Evolutionary conservation across 2,888 invertebrate species (phyloP), one percentile per base, ranked within the genome.

Genomic region (Dexiosoma caninum): DNA sequence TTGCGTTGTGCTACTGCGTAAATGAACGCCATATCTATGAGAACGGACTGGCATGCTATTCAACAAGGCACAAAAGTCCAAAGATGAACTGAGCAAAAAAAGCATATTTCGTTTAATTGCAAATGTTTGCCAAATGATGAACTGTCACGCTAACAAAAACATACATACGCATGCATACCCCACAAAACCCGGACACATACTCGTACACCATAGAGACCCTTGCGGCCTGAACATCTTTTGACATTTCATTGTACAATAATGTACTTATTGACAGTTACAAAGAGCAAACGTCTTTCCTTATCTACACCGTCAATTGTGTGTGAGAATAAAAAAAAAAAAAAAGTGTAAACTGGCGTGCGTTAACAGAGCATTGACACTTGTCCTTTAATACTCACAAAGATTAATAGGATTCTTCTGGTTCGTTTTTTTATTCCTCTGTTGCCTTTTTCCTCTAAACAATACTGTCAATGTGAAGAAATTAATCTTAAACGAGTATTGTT

Each of bases 311-410:
- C 35, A 64, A 74, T 32, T 67, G 42, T 21, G 16, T 32, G 19
- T 16, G 14, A 23, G 14, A 51, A 40, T 32, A n/a, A n/a, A n/a
- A n/a, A n/a, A n/a, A 14, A 14, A 10, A 8, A 16, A 42, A 46
- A 16, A 46, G 14, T 46, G 14, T 42, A n/a, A 23, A 14, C 1
- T 21, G 60, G 51, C 59, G 40, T 27, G 5, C 60, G 19, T 40
- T 62, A 19, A 46, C 32, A 35, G 44, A 53, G 37, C 75, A 76
- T 35, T 71, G 70, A 71, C 79, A 80, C 79, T 80, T 80, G 75
- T 80, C 59, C 21, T 59, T 57, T 67, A 66, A 76, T 66, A 44
- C 70, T 76, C 37, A 23, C 8, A 66, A 60, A 71, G 70, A 75
- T 80, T 80, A 70, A 70, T 67, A 44, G 37, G 2, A 37, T 35